Base-by-base conservation (phyloP, 1,140 invertebrate genomes). In the Drosophila littoralis region DNA sequence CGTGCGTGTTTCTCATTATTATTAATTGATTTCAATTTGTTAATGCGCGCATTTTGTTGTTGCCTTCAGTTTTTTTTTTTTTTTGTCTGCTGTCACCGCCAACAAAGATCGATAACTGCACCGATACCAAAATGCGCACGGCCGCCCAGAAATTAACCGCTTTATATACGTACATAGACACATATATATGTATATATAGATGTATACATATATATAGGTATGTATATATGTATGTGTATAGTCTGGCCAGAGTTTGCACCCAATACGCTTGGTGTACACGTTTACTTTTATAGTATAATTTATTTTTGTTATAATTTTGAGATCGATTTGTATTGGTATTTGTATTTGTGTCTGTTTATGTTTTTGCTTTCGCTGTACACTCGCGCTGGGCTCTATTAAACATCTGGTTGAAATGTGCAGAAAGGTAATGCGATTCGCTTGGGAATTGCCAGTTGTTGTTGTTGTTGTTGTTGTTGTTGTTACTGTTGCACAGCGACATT, bases 271-370 rank as follows among this genome's bases (percentile, higher is more conserved):
- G 13, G 54, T 71, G 60, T 58, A 36, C 22, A 22, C n/a, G 36
- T 42, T 42, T 64, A 59, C 71, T 73, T 77, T 64, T 64, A 46
- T 52, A 48, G 38, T 61, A 48, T 61, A 48, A 48, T 61, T 36
- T 45, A 40, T 32, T 81, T 75, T 75, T 74, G 55, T 84, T 84
- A 72, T 81, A 89, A 91, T 91, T 91, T 91, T 91, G 90, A 91
- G 90, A 91, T 91, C 90, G 82, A 85, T 91, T 91, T 91, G 72
- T 74, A 73, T 88, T 45, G 61, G 64, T 69, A 72, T 61, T 72
- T 69, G 48, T 50, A 40, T 48, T 58, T 45, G 40, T 43, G 15
- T 42, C 50, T 33, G 51, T 17, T 12, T 46, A 17, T 28, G 28
- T 33, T 59, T 32, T 48, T 17, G 42, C 12, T 43, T 43, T 42